Base-by-base conservation (phyloP, 2,888 invertebrate genomes). In the Drosophila meridionalis region DNA sequence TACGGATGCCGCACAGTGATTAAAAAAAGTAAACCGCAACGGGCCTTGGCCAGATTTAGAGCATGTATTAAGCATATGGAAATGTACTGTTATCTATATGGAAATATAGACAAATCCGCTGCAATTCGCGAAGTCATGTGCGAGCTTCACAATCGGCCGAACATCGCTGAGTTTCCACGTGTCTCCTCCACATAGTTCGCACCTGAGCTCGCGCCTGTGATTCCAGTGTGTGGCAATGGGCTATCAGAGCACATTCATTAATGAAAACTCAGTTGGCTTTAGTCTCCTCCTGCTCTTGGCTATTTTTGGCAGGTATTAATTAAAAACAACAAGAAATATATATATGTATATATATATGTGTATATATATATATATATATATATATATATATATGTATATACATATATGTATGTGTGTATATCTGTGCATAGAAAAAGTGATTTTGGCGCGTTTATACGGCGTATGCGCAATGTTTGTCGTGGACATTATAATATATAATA, bases 301-400 rank as follows among this genome's bases (percentile, higher is more conserved):
- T 63, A 56, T 67, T 73, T 77, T 66, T 50, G 78, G 63, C 50
- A 78, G 78, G 78, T 78, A 42, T 64, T 75, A 64, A 80, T 76
- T 68, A 40, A 56, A n/a, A 28, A 14, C 26, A 28, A 30, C 8
- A 14, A 0, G 26, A 38, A 53, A 12, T 36, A 36, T 53, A 1
- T 20, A 20, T 20, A 20, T 20, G 20, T 20, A 20, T 20, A 1
- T 20, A 20, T 20, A 20, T 20, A 20, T 20, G 20, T 20, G 20
- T 20, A 1, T 20, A 20, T 20, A 20, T 53, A 20, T 20, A 20
- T 20, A 1, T 20, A 20, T 20, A 1, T 20, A 20, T 20, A 20
- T 20, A 20, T 20, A 12, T 36, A 36, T 53, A 1, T 20, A 20
- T 20, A 20, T 20, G 20, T 20, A 20, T 20, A 1, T 20, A 20